Conservation (phyloP, 1,140 invertebrate genomes). For the Sweltsa coloradensis region DNA sequence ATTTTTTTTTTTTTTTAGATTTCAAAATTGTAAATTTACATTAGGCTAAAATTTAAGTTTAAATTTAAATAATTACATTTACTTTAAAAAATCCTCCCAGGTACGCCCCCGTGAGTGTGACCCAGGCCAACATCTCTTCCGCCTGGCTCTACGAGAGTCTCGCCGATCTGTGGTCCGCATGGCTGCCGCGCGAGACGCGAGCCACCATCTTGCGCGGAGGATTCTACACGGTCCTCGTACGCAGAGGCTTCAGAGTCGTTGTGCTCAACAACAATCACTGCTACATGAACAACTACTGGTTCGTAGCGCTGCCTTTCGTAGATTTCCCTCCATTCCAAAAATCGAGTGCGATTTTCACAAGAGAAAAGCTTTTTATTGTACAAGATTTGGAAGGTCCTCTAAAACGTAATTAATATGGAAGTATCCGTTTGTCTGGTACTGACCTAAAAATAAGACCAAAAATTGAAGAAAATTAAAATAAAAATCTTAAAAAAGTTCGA, state of each 20-base stretch:
- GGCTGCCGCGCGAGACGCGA: constrained; percentile 47
- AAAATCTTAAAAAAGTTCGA: no score
- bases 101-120: constrained; percentile 37
- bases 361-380: no score
- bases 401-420: no score
- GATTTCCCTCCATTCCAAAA: neutral
- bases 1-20: no score
- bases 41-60: no score
- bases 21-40: no score
- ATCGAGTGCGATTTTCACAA: neutral
- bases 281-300: constrained; percentile 59
- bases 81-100: constrained; percentile 25
- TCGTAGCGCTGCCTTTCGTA: neutral
- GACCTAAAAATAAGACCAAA: no score
- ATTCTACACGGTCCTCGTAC: constrained; percentile 50
- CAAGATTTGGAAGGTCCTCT: no score
- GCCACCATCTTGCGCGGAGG: constrained; percentile 48
- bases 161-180: constrained; percentile 47
- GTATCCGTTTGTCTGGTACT: no score
- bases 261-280: constrained; percentile 62
- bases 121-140: constrained; percentile 33
- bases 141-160: constrained; percentile 55
- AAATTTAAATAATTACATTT: no score
- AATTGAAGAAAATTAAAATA: no score
- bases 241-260: constrained; percentile 54